Evolutionary conservation across 2,113 vertebrate genomes (phyloP).

Genomic region (Sisor rabdophorus): DNA sequence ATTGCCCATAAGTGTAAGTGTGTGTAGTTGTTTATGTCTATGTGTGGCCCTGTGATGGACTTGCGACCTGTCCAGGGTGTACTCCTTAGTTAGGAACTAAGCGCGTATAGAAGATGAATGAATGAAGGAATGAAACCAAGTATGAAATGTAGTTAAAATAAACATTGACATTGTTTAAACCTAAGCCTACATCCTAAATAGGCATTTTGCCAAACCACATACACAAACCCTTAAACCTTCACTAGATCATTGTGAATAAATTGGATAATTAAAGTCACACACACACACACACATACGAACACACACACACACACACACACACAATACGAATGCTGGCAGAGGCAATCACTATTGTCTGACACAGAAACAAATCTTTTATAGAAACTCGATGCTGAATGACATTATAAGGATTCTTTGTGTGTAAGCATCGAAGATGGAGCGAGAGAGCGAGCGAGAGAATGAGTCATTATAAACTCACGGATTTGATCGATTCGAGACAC

Average conservation of each 20-base stretch:
- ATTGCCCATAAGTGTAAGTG: too few species aligned
- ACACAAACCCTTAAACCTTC: not conserved
- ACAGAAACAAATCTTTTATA: constrained; percentile 27
- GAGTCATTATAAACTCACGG: constrained; percentile 56
- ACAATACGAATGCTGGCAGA: constrained; percentile 11
- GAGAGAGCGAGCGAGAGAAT: constrained; percentile 37
- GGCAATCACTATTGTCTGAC: constrained; percentile 28
- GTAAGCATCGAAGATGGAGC: constrained; percentile 36
- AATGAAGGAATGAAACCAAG: too few species aligned
- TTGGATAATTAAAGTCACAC: constrained; percentile 7
- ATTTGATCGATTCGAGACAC: constrained; percentile 47
- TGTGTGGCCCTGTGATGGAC: too few species aligned
- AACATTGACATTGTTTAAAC: not conserved
- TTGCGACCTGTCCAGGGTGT: too few species aligned
- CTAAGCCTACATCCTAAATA: not conserved
- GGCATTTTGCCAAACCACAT: not conserved
- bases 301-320: not conserved
- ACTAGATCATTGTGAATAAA: constrained; percentile 2
- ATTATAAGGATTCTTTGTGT: constrained; percentile 25
- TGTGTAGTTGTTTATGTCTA: too few species aligned
- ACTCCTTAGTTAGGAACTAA: too few species aligned
- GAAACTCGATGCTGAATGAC: constrained; percentile 26
- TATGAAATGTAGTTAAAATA: too few species aligned
- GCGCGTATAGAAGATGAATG: too few species aligned
- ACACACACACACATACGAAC: not conserved